Conservation (phyloP, 2,888 invertebrate genomes). For the Drosophila falleni region DNA sequence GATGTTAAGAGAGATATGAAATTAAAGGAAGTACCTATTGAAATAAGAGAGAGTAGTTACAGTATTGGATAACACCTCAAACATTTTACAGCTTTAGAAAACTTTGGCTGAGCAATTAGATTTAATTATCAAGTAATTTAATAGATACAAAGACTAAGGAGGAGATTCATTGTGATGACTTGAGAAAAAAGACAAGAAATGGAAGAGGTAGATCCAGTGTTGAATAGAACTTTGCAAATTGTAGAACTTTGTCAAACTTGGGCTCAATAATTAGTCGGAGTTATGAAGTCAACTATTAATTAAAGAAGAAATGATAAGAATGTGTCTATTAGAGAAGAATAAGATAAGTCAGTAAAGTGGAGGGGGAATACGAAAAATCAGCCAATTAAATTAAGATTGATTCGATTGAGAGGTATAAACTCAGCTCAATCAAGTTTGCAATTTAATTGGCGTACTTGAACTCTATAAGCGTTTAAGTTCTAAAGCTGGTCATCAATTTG, state of each 20-base stretch:
- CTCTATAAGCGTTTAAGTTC: conserved; percentile 36
- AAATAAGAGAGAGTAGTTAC: background rate
- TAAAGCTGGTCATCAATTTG: conserved; percentile 24
- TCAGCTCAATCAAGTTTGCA: conserved; percentile 19
- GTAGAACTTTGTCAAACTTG: conserved; percentile 7
- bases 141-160: background rate
- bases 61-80: background rate
- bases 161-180: background rate
- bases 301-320: background rate
- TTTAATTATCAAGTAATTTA: conserved; percentile 35
- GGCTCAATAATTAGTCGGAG: conserved; percentile 17
- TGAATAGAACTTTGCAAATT: background rate
- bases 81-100: conserved; percentile 2
- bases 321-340: background rate
- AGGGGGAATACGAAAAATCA: background rate
- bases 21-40: background rate
- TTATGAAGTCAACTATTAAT: conserved; percentile 7
- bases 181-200: background rate
- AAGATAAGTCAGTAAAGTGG: background rate
- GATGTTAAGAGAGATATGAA: background rate
- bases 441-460: conserved; percentile 55
- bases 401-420: conserved; percentile 15
- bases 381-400: conserved; percentile 5
- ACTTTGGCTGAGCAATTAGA: conserved; percentile 18
- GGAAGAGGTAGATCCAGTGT: background rate